phyloP scores from a whole-genome alignment of 2,888 invertebrate genomes.

The Candidula unifasciata region DNA sequence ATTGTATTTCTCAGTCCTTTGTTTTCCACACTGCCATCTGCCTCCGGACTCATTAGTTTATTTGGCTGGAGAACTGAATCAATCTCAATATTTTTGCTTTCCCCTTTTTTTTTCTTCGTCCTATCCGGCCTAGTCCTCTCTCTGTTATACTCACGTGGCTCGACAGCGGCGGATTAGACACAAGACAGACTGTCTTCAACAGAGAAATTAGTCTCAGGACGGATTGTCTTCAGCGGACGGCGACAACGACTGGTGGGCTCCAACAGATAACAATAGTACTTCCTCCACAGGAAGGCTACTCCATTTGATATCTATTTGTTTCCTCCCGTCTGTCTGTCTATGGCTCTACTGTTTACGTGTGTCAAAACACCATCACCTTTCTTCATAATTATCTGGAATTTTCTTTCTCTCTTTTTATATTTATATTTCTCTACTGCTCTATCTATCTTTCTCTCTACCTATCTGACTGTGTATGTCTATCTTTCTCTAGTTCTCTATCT shows the following conservation, averaged over 20 bases:
- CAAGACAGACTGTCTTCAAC: conserved; percentile 7
- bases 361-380: no score
- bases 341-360: not conserved
- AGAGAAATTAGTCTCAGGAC: conserved; percentile 19
- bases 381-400: no score
- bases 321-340: no score
- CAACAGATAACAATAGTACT: conserved; percentile 4
- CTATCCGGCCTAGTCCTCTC: not conserved
- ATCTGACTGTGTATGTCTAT: not conserved
- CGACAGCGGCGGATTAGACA: conserved; percentile 22
- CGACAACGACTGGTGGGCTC: not conserved
- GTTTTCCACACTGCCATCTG: conserved; percentile 22
- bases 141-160: not conserved
- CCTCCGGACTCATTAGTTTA: not conserved
- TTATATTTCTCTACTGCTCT: not conserved
- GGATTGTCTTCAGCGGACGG: conserved; percentile 4
- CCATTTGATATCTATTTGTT: no score
- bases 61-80: not conserved
- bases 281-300: not conserved
- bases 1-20: not conserved
- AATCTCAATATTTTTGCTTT: conserved; percentile 14
- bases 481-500: no score
- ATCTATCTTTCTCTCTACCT: not conserved
- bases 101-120: not conserved
- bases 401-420: not conserved